These are phyloP conservation scores for Calephelis nemesis DNA, from an alignment of 1,140 invertebrate genomes.

Conservation along the genomic window DNA sequence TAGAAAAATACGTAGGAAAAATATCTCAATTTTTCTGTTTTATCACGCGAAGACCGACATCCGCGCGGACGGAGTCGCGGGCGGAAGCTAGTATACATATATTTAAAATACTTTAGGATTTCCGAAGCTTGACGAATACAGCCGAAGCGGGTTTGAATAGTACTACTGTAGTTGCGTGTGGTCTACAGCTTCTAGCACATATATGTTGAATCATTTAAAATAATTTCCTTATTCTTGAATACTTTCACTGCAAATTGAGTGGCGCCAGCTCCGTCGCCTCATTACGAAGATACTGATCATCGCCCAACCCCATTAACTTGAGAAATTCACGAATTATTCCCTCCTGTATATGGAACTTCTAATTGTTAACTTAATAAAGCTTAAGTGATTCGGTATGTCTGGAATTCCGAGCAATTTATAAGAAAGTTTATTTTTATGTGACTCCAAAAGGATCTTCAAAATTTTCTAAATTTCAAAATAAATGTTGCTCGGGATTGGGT, in stretches of 20 bases:
- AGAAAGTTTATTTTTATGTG: background rate
- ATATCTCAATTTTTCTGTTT: too few species aligned
- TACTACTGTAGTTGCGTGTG: too few species aligned
- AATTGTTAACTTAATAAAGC: background rate
- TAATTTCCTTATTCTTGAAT: constrained; percentile 50
- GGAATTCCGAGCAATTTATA: background rate
- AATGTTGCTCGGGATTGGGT: too few species aligned
- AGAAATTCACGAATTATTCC: constrained; percentile 12
- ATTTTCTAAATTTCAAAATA: too few species aligned
- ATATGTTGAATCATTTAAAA: constrained; percentile 45
- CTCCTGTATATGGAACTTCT: constrained; percentile 10
- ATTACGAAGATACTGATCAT: constrained; percentile 58
- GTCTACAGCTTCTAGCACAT: constrained; percentile 37
- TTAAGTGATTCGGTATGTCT: constrained; percentile 27
- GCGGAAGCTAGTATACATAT: too few species aligned
- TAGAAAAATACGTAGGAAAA: too few species aligned
- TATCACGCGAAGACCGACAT: too few species aligned
- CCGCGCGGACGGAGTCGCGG: too few species aligned
- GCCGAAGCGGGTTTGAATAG: too few species aligned
- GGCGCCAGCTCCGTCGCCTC: constrained; percentile 49
- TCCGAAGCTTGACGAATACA: too few species aligned
- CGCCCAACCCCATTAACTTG: constrained; percentile 12
- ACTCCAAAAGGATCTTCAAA: too few species aligned
- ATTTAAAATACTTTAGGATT: too few species aligned
- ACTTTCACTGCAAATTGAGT: constrained; percentile 55